phyloP scores from a whole-genome alignment of 2,797 vertebrate genomes.

The Hippoglossus hippoglossus region DNA sequence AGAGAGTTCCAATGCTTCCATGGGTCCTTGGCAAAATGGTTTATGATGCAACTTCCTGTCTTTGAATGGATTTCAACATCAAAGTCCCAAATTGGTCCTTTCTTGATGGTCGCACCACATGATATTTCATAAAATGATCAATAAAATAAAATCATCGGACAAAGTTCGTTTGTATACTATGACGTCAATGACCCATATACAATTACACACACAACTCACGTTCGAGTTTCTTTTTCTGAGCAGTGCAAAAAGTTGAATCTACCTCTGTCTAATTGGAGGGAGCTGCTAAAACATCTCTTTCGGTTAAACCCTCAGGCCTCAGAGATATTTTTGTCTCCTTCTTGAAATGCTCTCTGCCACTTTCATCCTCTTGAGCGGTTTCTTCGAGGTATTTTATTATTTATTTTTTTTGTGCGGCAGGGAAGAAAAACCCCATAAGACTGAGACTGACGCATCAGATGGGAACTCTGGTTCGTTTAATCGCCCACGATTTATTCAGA shows the following conservation, averaged over 20 bases:
- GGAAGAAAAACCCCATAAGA: conserved; percentile 1
- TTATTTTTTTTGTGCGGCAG: background rate
- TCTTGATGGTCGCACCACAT: no score
- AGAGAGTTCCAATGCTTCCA: no score
- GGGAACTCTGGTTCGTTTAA: conserved; percentile 50
- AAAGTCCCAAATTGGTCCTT: no score
- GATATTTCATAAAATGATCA: no score
- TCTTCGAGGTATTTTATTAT: background rate
- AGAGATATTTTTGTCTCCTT: conserved; percentile 10
- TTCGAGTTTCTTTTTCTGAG: background rate
- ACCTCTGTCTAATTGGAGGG: conserved; percentile 5
- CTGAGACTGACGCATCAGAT: conserved; percentile 18
- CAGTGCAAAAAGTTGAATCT: conserved; percentile 5
- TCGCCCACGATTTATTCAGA: conserved; percentile 50
- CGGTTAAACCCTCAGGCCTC: conserved; percentile 6
- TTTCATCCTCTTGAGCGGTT: conserved; percentile 7
- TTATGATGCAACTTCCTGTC: no score
- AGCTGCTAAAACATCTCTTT: conserved; percentile 2
- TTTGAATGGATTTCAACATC: no score
- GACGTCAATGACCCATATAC: no score
- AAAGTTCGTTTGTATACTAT: no score
- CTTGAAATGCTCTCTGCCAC: conserved; percentile 16
- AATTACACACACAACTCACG: background rate
- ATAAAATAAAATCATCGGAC: no score
- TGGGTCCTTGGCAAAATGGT: no score